Evolutionary conservation across 2,888 invertebrate genomes (phyloP), one percentile per base, ranked within the genome.

Genomic region (Lasioglossum figueresi): DNA sequence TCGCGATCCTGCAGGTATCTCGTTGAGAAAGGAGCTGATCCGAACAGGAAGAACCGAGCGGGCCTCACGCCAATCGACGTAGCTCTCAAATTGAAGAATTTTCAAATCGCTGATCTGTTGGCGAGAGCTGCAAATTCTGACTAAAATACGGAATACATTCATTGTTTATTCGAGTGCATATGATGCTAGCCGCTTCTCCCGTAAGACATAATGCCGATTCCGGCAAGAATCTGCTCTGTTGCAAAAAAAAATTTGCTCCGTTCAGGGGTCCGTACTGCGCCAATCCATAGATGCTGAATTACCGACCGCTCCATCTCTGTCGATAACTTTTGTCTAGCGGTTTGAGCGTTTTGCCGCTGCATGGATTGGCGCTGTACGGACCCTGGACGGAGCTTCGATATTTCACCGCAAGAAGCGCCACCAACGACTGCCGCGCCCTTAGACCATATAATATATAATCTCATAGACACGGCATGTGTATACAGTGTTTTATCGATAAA

Each of bases 21-120:
- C 56, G 12, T 56, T n/a, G 56, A 56, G n/a, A 56, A 56, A 56
- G 56, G 56, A 56, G 56, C 56, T n/a, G 56, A 56, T 56, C 56
- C 56, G n/a, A 56, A n/a, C 23, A 56, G n/a, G n/a, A 56, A 56
- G 56, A 56, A 56, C n/a, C 56, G n/a, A 12, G 56, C 56, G n/a
- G n/a, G 56, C 2, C n/a, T 56, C n/a, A 56, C 56, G 23, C 56
- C 56, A 10, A 56, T 56, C 56, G 56, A n/a, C 56, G n/a, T 56
- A n/a, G 56, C 56, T n/a, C 2, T 56, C 10, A n/a, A 56, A n/a
- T 10, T 12, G 56, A 56, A 56, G n/a, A n/a, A 56, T 2, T 56
- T 56, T n/a, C 56, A 56, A 56, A 56, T 56, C 56, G 56, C n/a
- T 56, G n/a, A 56, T n/a, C n/a, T 56, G 3, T n/a, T 56, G 12